phyloP scores from a whole-genome alignment of 1,140 invertebrate species.

The Magallana gigas region DNA sequence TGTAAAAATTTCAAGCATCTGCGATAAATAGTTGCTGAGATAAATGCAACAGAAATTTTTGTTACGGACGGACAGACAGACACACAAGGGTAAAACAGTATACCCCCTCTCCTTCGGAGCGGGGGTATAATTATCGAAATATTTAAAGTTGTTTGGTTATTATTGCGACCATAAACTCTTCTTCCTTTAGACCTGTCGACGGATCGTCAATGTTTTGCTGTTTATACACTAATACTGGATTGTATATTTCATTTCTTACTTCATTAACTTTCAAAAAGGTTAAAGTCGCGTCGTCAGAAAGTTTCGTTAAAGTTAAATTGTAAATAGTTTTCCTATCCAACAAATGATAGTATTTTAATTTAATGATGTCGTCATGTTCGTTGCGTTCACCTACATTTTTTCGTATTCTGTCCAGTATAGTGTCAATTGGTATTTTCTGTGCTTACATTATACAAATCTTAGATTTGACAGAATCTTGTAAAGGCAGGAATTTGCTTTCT shows the following conservation, averaged over 20 bases:
- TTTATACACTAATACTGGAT: slow-evolving; percentile 36
- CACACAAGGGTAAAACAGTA: too few relatives aligned
- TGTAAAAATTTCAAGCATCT: too few relatives aligned
- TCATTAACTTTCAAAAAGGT: slow-evolving; percentile 4
- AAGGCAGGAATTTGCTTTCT: background rate
- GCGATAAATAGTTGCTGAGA: too few relatives aligned
- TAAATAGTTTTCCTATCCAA: slow-evolving; percentile 23
- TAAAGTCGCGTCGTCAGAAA: slow-evolving; percentile 6
- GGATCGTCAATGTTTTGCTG: slow-evolving; percentile 12
- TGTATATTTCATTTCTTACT: background rate
- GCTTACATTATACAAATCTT: background rate
- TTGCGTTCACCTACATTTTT: background rate
- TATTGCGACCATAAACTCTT: slow-evolving; percentile 34
- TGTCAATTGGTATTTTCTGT: background rate
- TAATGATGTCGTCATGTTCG: too few relatives aligned
- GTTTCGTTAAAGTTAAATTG: background rate
- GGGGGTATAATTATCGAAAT: too few relatives aligned
- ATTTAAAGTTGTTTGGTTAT: slow-evolving; percentile 9
- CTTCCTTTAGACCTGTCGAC: background rate
- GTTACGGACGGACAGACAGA: too few relatives aligned
- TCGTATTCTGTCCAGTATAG: background rate
- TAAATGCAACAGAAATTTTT: too few relatives aligned
- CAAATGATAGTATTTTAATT: slow-evolving; percentile 32
- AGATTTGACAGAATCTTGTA: background rate
- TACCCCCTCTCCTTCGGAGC: too few relatives aligned